A percentile compares a stretch with the other conserved stretches of the same genome.
Conservation (phyloP, 2,888 invertebrate species). For the Scrobipalpa costella region DNA sequence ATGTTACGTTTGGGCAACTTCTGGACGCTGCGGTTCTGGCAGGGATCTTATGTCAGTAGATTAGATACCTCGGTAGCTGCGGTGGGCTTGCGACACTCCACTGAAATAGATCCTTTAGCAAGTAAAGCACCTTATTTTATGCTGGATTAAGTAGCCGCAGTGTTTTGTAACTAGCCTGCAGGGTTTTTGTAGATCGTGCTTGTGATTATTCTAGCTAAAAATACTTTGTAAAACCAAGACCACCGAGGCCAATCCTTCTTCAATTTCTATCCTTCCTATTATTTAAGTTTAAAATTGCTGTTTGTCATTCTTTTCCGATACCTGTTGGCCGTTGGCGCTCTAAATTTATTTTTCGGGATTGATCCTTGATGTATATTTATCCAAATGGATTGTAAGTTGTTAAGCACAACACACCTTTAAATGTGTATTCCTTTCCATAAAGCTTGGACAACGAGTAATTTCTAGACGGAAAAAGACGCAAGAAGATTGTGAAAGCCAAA, state of each 20-base stretch:
- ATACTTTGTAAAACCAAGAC: background rate
- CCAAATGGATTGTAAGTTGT: no score
- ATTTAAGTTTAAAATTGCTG: background rate
- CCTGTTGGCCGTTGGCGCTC: no score
- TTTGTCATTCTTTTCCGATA: background rate
- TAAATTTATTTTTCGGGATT: no score
- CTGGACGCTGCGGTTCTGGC: constrained; percentile 1
- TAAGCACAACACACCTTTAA: no score
- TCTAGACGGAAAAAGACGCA: no score
- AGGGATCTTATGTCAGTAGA: background rate
- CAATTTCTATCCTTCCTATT: background rate
- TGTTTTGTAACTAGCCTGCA: constrained; percentile 9
- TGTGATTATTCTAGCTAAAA: background rate
- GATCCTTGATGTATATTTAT: no score
- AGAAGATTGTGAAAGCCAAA: no score
- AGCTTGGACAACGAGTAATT: no score
- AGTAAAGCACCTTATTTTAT: background rate
- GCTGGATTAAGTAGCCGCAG: constrained; percentile 7
- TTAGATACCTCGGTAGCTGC: background rate
- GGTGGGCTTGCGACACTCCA: constrained; percentile 1
- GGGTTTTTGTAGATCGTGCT: background rate
- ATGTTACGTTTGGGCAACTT: constrained; percentile 3
- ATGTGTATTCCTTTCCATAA: no score
- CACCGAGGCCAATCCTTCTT: no score
- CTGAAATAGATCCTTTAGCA: constrained; percentile 4